Evolutionary conservation across 2,113 vertebrate species (phyloP).

Genomic region (Gopherus evgoodei): DNA sequence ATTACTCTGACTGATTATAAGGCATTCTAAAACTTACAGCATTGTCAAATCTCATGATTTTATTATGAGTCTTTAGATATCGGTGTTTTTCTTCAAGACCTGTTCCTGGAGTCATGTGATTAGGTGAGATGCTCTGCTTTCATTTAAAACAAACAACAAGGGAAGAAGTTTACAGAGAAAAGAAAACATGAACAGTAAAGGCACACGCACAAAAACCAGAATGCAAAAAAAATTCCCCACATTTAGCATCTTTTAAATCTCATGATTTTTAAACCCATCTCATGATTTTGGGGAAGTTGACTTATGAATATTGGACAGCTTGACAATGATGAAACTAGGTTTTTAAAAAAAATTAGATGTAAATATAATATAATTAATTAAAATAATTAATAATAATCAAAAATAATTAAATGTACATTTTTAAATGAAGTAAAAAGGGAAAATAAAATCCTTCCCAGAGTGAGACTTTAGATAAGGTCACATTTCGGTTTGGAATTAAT

Average conservation of each 20-base stretch:
- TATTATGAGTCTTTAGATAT: background rate
- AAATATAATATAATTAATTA: background rate
- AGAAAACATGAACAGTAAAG: background rate
- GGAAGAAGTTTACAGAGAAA: background rate
- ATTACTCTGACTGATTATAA: background rate
- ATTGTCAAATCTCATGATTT: background rate
- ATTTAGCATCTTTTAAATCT: background rate
- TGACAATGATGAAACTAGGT: background rate
- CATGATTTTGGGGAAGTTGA: constrained; percentile 8
- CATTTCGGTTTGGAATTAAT: constrained; percentile 43
- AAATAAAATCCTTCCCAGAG: constrained; percentile 26
- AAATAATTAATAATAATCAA: background rate
- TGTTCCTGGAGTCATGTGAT: background rate
- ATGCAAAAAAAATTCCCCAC: background rate
- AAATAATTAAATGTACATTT: constrained; percentile 49
- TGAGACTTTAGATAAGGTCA: constrained; percentile 34
- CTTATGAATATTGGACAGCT: constrained; percentile 2
- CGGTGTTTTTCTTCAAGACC: background rate
- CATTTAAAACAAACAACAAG: background rate
- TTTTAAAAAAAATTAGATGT: constrained; percentile 41
- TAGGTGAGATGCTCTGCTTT: background rate
- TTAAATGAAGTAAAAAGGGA: constrained; percentile 37
- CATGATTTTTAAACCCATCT: constrained; percentile 29
- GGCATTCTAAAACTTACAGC: background rate
- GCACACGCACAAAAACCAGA: background rate